phyloP scores from a whole-genome alignment of 2,797 vertebrate genomes.

The Phrynocephalus vlangalii region DNA sequence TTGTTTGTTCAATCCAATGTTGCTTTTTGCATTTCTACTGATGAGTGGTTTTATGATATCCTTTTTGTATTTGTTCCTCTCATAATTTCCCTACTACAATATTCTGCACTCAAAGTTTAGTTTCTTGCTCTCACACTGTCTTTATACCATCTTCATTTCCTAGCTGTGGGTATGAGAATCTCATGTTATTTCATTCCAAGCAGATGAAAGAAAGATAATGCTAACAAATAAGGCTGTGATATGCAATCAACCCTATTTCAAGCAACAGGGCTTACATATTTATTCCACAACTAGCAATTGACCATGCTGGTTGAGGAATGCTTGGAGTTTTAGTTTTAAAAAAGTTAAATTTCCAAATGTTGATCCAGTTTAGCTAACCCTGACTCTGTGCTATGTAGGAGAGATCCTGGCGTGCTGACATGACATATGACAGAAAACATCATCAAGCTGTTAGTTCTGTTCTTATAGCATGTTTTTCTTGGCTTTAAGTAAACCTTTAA shows the following conservation, averaged over 20 bases:
- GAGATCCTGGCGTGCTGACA: background rate
- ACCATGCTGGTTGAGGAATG: too few species aligned
- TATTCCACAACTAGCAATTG: too few species aligned
- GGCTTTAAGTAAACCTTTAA: background rate
- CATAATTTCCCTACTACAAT: background rate
- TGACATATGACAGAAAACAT: background rate
- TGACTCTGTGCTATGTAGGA: background rate
- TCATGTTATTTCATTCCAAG: background rate
- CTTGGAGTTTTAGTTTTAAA: background rate
- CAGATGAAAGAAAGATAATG: background rate
- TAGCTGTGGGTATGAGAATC: background rate
- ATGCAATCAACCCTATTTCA: background rate
- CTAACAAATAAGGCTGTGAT: background rate
- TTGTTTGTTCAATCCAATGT: too few species aligned
- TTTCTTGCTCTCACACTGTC: background rate
- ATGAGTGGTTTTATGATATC: too few species aligned
- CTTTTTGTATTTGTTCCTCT: background rate
- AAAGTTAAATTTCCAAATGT: background rate
- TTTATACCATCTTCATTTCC: background rate
- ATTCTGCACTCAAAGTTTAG: background rate
- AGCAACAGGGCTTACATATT: background rate
- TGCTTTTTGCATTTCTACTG: background rate
- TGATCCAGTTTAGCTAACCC: background rate
- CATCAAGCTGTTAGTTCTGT: background rate
- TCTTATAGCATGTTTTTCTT: fast-evolving